Percentiles rank a stretch among this genome's conserved stretches.
Conservation (phyloP, 2,113 vertebrate species). For the Chaetodon auriga region DNA sequence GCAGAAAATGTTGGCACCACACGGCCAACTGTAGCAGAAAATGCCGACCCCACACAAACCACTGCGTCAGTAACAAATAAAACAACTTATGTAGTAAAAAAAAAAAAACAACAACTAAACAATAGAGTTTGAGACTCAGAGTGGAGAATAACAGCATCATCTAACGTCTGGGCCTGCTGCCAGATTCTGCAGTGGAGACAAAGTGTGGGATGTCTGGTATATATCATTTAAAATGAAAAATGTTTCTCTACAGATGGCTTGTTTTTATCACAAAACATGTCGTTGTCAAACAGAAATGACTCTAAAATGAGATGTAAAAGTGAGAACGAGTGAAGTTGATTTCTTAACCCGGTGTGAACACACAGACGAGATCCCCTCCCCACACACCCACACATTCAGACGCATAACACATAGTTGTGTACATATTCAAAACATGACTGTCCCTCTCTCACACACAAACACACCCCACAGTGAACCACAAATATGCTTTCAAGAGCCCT, state of each 20-base stretch:
- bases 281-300: not conserved
- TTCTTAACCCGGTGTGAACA: constrained; percentile 1
- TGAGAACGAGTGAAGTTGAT: not conserved
- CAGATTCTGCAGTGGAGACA: constrained; percentile 27
- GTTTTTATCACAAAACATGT: constrained; percentile 2
- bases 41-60: constrained; percentile 18
- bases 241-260: not conserved
- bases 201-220: constrained; percentile 6
- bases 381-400: constrained; percentile 42
- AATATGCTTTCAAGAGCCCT: constrained; percentile 66
- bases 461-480: constrained; percentile 64
- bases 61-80: constrained; percentile 34
- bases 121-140: constrained; percentile 19
- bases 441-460: constrained; percentile 52
- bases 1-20: constrained; percentile 19
- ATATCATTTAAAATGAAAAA: constrained; percentile 28
- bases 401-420: constrained; percentile 36
- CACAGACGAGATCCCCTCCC: constrained; percentile 17
- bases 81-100: constrained; percentile 16
- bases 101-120: constrained; percentile 15
- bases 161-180: constrained; percentile 7
- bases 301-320: not conserved
- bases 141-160: constrained; percentile 31
- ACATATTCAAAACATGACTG: constrained; percentile 51
- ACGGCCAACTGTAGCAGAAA: constrained; percentile 1